Base-by-base conservation (phyloP, 2,888 invertebrate genomes). In the Ichneumoninae sp. region DNA sequence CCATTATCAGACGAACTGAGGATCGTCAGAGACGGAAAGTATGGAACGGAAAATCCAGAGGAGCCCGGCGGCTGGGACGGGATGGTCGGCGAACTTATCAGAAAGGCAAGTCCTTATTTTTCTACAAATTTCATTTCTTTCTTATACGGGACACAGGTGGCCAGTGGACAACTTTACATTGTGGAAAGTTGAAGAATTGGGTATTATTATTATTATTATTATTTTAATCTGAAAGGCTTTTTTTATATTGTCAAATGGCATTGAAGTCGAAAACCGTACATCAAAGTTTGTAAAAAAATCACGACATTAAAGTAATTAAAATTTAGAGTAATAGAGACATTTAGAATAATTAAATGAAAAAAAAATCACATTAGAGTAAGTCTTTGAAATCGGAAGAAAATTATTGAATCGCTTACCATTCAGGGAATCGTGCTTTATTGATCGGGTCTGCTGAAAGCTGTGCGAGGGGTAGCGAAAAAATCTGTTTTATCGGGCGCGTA, bases 21-120 rank as follows among this genome's bases (percentile, higher is more conserved):
- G 86, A 95, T 97, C 80, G 98, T 98, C 1, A 97, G 96, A 91
- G 98, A 99, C 92, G 96, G 96, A 30, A 96, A 96, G 91, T 98
- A 98, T 91, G 98, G 98, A 1, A 95, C 96, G 13, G 97, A 97
- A 94, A 96, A 96, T 93, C 95, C 96, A 57, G 95, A 96, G 78
- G 95, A 96, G 1, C 95, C 96, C 86, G 97, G 97, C 36, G 97
- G 97, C 71, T 98, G 98, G 97, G 97, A 98, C 90, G 97, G 98
- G 71, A 96, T 98, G 95, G 96, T 98, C 57, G 98, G 97, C 13
- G 98, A 98, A 94, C 95, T 98, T 85, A 96, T 97, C 69, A 95
- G 97, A 93, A 96, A 97, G 95, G 98, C 98, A 95, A 95, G 95
- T 10, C 4, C 16, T 93, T 77, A 57, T 3, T 13, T 50, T 19